Evolutionary conservation across 1,140 invertebrate species (phyloP).

Genomic region (Drosophila funebris): DNA sequence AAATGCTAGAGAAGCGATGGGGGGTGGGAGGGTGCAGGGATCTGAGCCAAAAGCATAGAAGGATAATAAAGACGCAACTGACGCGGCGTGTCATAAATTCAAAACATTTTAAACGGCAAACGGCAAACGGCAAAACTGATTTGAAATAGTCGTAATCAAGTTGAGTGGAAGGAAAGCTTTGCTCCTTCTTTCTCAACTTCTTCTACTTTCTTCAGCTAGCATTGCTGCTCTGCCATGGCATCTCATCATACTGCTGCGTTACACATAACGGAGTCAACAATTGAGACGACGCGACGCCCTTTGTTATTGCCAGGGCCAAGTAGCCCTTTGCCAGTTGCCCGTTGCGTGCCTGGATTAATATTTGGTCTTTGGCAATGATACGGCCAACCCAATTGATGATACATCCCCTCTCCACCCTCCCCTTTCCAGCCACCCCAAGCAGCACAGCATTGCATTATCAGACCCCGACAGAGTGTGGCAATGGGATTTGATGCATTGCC

Average conservation of each 20-base stretch:
- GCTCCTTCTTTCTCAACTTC: neutral
- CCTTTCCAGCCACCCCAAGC: neutral
- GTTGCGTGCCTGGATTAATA: constrained; percentile 23
- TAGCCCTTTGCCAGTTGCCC: constrained; percentile 11
- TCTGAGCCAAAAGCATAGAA: neutral
- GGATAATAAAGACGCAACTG: constrained; percentile 71
- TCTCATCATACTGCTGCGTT: neutral
- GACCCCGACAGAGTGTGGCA: neutral
- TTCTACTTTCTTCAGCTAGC: neutral
- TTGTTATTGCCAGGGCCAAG: constrained; percentile 28
- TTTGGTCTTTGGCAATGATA: neutral
- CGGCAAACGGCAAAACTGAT: constrained; percentile 56
- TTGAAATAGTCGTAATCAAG: constrained; percentile 63
- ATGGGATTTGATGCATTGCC: neutral
- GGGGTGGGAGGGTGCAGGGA: too few relatives aligned
- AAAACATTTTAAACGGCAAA: constrained; percentile 68
- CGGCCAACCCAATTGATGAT: too few relatives aligned
- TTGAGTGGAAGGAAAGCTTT: constrained; percentile 35
- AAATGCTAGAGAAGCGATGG: neutral
- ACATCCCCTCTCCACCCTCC: too few relatives aligned
- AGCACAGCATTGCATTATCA: constrained; percentile 7
- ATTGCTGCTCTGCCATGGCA: constrained; percentile 20
- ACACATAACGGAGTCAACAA: constrained; percentile 35
- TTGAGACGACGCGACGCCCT: constrained; percentile 69
- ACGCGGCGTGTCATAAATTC: constrained; percentile 65